Base-by-base conservation (phyloP, 2,888 invertebrate genomes). In the Scelioninae gen. 1 region DNA sequence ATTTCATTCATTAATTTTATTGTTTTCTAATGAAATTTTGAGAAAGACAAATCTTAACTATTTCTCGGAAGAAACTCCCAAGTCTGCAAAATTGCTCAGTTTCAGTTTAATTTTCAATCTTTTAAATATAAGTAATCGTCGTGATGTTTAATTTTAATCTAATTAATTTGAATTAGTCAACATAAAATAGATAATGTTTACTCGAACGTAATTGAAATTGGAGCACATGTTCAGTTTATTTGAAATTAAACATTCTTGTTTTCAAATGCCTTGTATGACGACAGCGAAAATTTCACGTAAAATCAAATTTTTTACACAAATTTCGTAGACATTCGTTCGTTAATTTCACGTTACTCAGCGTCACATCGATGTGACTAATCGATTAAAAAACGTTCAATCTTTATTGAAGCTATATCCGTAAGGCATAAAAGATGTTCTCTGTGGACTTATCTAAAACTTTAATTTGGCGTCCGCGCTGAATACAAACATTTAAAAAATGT, bases 321-420 rank as follows among this genome's bases (percentile, higher is more conserved):
- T 40, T 13, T 47, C 15, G 15, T n/a, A 51, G 45, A 51, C 23
- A 16, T 38, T 43, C 55, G 43, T 71, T 71, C 58, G 53, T 62
- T 34, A 71, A 58, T 13, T 49, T 23, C 29, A 56, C 60, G 31
- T 51, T 47, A 74, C 55, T 43, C 47, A 55, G 63, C 56, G 53
- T 63, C 10, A 55, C 38, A 62, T 47, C 47, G 55, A 47, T 74
- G 38, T 32, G 7, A 13, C 55, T 63, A 74, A 74, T 74, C 74
- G 74, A 74, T 74, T 63, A 29, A 65, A 53, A 65, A 74, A 56
- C 63, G 63, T 56, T 74, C 32, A 74, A 63, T 74, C 74, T 74
- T 74, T 63, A 74, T 74, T 32, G 51, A 45, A 5, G 40, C 53
- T 65, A 34, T 65, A 38, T 2, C 47, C 58, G 58, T 43, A 51